Percentiles rank a stretch among this genome's conserved stretches.
Conservation (phyloP, 2,113 vertebrate genomes). For the Coptodon bakossiorum region DNA sequence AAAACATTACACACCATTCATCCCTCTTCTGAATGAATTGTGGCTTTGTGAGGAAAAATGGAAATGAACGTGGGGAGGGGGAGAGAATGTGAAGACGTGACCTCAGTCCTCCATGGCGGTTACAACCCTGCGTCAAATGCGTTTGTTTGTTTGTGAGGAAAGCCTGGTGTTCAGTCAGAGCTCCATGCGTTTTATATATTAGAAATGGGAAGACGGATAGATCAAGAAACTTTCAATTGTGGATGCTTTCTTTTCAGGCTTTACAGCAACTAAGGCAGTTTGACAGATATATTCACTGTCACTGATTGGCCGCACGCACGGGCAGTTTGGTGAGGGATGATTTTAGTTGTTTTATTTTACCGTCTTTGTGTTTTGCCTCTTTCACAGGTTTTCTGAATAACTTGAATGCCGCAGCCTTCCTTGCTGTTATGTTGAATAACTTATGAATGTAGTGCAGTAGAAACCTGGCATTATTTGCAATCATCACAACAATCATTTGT, state of each 20-base stretch:
- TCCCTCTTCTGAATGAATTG: constrained; percentile 8
- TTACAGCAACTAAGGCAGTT: background rate
- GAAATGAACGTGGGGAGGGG: background rate
- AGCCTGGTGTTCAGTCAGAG: background rate
- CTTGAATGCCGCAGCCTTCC: background rate
- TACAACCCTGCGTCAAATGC: background rate
- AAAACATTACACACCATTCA: constrained; percentile 4
- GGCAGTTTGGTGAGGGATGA: background rate
- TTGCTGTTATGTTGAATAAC: background rate
- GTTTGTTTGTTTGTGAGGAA: background rate
- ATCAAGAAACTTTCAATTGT: background rate
- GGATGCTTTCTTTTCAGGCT: background rate
- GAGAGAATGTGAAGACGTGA: background rate
- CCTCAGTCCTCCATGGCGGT: background rate
- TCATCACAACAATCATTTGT: background rate
- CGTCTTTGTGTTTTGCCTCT: background rate
- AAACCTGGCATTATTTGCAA: background rate
- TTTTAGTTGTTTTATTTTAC: background rate
- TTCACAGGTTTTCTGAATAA: background rate
- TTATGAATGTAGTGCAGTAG: background rate
- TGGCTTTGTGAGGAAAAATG: constrained; percentile 38
- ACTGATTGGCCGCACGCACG: background rate
- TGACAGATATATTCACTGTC: background rate
- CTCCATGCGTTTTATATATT: background rate
- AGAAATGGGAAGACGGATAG: background rate